phyloP scores from a whole-genome alignment of 1,140 invertebrate genomes.

The Bombus turneri region DNA sequence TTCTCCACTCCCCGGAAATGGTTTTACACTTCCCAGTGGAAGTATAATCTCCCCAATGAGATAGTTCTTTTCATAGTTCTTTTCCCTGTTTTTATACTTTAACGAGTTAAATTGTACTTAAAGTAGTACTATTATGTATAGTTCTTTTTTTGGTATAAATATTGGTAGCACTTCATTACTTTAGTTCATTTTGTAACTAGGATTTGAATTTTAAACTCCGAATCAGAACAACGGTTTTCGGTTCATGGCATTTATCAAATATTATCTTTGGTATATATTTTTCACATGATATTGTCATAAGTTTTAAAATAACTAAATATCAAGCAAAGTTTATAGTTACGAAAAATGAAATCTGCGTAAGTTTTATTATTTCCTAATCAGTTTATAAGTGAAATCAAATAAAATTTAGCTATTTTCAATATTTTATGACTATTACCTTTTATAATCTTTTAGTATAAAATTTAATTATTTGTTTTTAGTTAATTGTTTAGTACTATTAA shows the following conservation, averaged over 20 bases:
- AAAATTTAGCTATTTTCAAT: background rate
- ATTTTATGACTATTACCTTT: background rate
- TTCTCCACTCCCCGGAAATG: no score
- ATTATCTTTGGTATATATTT: background rate
- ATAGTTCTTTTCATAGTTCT: background rate
- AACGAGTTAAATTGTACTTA: background rate
- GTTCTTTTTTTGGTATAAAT: background rate
- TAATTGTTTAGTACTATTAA: background rate
- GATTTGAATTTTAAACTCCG: slow-evolving; percentile 29
- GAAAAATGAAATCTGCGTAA: slow-evolving; percentile 63
- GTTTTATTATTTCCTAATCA: background rate
- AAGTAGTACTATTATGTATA: background rate
- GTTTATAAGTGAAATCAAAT: background rate
- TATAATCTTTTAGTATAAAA: background rate
- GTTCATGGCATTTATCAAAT: background rate
- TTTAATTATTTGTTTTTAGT: no score
- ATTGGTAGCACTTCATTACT: background rate
- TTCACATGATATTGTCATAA: background rate
- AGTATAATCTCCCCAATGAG: no score
- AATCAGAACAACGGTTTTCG: background rate
- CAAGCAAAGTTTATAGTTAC: background rate
- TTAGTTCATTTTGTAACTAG: background rate
- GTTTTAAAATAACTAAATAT: background rate
- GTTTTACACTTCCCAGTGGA: no score
- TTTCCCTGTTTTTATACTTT: background rate